Evolutionary conservation across 2,888 invertebrate species (phyloP).

Genomic region (Harpagoxenus sublaevis): DNA sequence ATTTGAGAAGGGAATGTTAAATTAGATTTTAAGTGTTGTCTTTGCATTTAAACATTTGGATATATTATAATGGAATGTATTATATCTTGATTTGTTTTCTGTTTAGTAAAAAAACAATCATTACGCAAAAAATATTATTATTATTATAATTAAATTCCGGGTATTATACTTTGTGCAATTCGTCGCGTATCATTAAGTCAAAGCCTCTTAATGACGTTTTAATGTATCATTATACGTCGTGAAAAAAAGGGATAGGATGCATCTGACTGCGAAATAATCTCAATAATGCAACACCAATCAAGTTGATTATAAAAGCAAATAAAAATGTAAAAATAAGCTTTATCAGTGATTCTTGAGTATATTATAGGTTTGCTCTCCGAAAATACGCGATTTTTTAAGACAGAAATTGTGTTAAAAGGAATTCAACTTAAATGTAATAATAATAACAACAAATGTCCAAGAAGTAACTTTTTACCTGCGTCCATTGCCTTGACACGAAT

Average conservation of each 20-base stretch:
- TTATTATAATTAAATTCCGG: constrained; percentile 5
- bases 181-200: constrained; percentile 60
- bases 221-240: not conserved
- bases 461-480: not conserved
- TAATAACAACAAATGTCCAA: not conserved
- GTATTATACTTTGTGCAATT: not conserved
- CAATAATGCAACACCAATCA: not conserved
- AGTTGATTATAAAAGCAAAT: not conserved
- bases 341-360: not conserved
- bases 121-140: constrained; percentile 8
- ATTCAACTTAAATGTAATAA: constrained; percentile 45
- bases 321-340: not conserved
- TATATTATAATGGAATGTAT: not conserved
- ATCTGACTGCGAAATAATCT: constrained; percentile 7
- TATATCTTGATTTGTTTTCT: constrained; percentile 17
- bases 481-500: constrained; percentile 1
- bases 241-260: not conserved
- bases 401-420: constrained; percentile 42
- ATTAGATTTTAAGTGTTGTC: constrained; percentile 28
- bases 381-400: constrained; percentile 42
- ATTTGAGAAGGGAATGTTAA: not conserved
- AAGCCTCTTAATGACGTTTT: constrained; percentile 52
- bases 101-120: constrained; percentile 6
- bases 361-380: constrained; percentile 23
- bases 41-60: not conserved